phyloP scores from a whole-genome alignment of 2,797 vertebrate genomes.

The Glyptemys insculpta region DNA sequence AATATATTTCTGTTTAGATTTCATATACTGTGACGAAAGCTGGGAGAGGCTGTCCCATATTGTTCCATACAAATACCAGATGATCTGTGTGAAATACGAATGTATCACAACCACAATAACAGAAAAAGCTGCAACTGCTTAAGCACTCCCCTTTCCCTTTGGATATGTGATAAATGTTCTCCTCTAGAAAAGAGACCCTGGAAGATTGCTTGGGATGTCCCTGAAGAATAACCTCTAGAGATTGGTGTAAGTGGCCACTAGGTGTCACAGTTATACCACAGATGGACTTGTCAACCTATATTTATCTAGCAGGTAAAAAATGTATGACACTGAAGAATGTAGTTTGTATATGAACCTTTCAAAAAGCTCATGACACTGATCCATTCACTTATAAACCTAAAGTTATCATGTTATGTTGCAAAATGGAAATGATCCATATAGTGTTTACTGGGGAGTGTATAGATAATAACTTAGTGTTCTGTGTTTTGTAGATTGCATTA shows the following conservation, averaged over 20 bases:
- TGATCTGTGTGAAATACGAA: background rate
- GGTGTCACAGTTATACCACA: background rate
- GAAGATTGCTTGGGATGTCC: background rate
- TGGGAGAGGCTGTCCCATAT: fast-evolving
- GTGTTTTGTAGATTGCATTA: background rate
- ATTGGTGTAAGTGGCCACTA: background rate
- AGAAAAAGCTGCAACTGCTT: fast-evolving
- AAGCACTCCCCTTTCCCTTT: background rate
- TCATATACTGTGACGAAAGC: background rate
- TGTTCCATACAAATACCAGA: background rate
- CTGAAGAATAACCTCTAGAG: fast-evolving
- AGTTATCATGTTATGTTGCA: background rate
- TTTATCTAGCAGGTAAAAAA: conserved; percentile 42
- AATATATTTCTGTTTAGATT: background rate
- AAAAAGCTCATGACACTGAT: fast-evolving
- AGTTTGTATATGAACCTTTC: background rate
- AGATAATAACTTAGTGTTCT: background rate
- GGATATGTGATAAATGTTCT: background rate
- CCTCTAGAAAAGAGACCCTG: background rate
- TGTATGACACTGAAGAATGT: background rate
- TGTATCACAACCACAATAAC: background rate
- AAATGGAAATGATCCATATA: fast-evolving
- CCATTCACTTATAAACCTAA: background rate
- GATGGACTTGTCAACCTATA: fast-evolving
- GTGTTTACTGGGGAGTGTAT: background rate